Evolutionary conservation across 2,888 invertebrate species (phyloP).

Genomic region (Rhagonycha fulva): DNA sequence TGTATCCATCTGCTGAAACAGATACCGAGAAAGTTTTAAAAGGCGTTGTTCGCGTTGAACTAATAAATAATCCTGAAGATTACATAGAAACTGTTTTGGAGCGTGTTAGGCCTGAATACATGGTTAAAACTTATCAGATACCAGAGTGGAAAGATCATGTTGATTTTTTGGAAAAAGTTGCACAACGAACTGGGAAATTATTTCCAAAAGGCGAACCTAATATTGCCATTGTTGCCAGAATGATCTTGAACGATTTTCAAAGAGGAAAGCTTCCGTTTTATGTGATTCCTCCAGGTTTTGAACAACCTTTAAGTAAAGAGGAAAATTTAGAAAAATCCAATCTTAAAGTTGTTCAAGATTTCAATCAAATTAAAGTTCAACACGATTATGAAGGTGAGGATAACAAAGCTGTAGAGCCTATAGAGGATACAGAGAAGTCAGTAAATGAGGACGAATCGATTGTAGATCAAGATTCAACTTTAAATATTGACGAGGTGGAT

Average conservation of each 20-base stretch:
- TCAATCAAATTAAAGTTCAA: constrained; percentile 78
- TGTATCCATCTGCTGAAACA: constrained; percentile 94
- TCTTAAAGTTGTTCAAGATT: constrained; percentile 75
- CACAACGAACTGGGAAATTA: constrained; percentile 84
- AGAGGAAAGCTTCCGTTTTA: constrained; percentile 96
- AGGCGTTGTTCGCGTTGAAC: constrained; percentile 95
- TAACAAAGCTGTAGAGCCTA: constrained; percentile 62
- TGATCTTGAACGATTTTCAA: constrained; percentile 99
- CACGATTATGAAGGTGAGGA: constrained; percentile 54
- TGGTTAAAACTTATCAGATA: constrained; percentile 88
- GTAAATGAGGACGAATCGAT: constrained; percentile 32
- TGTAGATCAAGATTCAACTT: constrained; percentile 41
- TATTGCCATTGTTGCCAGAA: constrained; percentile 82
- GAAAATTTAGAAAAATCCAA: constrained; percentile 51
- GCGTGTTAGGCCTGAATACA: constrained; percentile 86
- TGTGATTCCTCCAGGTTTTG: constrained; percentile 83
- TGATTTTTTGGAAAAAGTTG: constrained; percentile 92
- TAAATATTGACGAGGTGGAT: constrained; percentile 24
- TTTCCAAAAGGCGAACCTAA: constrained; percentile 98
- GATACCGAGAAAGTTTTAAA: constrained; percentile 95
- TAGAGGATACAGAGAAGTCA: constrained; percentile 42
- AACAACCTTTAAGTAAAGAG: constrained; percentile 61
- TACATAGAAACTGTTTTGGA: constrained; percentile 87
- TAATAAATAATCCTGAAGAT: constrained; percentile 92
- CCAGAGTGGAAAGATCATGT: constrained; percentile 76